A percentile compares a stretch with the other conserved stretches of the same genome.
Conservation (phyloP, 2,797 vertebrate species). For the Miichthys miiuy region DNA sequence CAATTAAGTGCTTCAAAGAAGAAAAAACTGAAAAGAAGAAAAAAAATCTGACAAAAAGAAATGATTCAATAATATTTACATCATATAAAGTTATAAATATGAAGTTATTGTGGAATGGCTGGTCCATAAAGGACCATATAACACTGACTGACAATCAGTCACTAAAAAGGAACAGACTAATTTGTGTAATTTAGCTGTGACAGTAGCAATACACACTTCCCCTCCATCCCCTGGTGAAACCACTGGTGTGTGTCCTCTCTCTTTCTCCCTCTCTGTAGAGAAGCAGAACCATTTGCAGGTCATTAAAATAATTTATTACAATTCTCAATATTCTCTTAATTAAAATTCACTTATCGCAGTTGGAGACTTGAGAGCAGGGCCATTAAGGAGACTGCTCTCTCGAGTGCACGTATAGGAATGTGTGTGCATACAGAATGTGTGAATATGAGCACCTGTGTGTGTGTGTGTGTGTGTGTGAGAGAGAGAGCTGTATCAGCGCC, state of each 20-base stretch:
- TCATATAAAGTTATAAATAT: conserved; percentile 3
- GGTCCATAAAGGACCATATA: conserved; percentile 1
- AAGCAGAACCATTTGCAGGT: conserved; percentile 62
- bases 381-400: conserved; percentile 71
- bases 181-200: conserved; percentile 31
- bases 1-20: conserved; percentile 12
- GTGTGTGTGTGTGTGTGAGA: neutral
- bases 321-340: conserved; percentile 81
- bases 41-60: neutral
- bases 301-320: conserved; percentile 82
- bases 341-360: conserved; percentile 81
- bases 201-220: conserved; percentile 17
- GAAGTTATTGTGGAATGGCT: neutral
- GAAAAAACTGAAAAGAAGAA: neutral
- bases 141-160: conserved; percentile 9
- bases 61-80: neutral
- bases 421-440: conserved; percentile 5
- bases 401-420: conserved; percentile 51
- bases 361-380: conserved; percentile 65
- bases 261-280: conserved; percentile 29
- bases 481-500: neutral
- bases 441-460: conserved; percentile 14
- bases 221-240: conserved; percentile 14
- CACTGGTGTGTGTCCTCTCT: conserved; percentile 42
- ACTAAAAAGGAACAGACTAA: conserved; percentile 23